These are phyloP conservation scores for Drosophila histrio DNA, from an alignment of 2,888 invertebrate species.

Conservation along the genomic window DNA sequence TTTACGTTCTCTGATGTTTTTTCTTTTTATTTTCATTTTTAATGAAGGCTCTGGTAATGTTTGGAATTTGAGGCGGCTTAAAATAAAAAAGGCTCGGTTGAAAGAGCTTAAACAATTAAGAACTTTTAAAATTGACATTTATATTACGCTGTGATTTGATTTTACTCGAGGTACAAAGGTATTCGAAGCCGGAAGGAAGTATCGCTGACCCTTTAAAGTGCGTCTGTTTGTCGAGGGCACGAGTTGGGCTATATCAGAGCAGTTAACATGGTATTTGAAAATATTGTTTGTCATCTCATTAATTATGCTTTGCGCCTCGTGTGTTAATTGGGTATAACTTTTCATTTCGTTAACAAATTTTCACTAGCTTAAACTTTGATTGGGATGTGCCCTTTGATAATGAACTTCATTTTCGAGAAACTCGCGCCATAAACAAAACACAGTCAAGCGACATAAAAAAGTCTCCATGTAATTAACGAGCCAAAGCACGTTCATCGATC, in stretches of 20 bases:
- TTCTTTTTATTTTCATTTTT: slow-evolving; percentile 2
- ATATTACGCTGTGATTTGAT: background rate
- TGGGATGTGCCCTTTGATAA: slow-evolving; percentile 25
- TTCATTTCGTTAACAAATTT: slow-evolving; percentile 2
- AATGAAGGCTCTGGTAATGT: slow-evolving; percentile 16
- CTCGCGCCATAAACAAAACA: slow-evolving; percentile 11
- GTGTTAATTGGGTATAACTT: slow-evolving; percentile 12
- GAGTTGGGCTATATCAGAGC: background rate
- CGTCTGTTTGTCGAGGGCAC: background rate
- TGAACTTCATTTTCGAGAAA: slow-evolving; percentile 32
- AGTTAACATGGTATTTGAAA: background rate
- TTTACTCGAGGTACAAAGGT: background rate
- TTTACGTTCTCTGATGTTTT: slow-evolving; percentile 2
- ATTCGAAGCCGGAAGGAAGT: background rate
- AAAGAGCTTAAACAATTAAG: slow-evolving; percentile 9
- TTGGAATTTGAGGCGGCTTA: slow-evolving; percentile 3
- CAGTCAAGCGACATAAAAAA: slow-evolving; percentile 29
- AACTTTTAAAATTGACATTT: slow-evolving; percentile 1
- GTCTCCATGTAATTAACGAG: slow-evolving; percentile 20
- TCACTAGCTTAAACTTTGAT: slow-evolving; percentile 4
- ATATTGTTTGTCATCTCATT: background rate
- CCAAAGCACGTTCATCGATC: slow-evolving; percentile 27
- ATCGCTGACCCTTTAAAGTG: background rate
- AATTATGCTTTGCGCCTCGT: slow-evolving; percentile 11
- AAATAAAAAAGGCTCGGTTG: background rate